Evolutionary conservation across 2,888 invertebrate genomes (phyloP), one percentile per base, ranked within the genome.

Genomic region (Hypomecis atomaria): DNA sequence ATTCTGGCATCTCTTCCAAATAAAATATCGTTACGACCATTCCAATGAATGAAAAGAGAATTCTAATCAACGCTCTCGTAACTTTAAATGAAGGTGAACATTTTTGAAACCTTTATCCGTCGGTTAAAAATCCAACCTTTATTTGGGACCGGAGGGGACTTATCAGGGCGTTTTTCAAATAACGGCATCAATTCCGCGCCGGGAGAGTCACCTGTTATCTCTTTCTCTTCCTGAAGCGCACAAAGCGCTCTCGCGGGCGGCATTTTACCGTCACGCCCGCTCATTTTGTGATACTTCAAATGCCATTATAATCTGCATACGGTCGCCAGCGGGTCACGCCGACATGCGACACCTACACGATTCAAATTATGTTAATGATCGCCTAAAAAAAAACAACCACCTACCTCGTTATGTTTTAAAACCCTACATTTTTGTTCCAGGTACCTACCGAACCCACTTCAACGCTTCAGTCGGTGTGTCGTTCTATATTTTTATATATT

Each of bases 81-180:
- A 84, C 82, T 82, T 84, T 82, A 83, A 86, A 87, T 84, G 85
- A 85, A 84, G 81, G 84, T 81, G 80, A 83, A 84, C 79, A 81
- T 84, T 87, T 84, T 85, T 82, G 78, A 80, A 81, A 83, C 83
- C 83, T 84, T 86, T 83, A 83, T 80, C 81, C 79, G 75, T 68
- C 66, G 72, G 66, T 74, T 79, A 79, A 82, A 81, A 82, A 82
- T 81, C 81, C 81, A 75, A 78, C 83, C 82, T 84, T 85, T 84
- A 85, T 86, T 87, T 79, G 79, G 76, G 78, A 78, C 82, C 79
- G 81, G 83, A 79, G 83, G 80, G 84, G 86, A 85, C 86, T 88
- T 88, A 88, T 88, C 87, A 80, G 84, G 78, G 79, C 79, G 82
- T 86, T 88, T 86, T 88, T 86, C 85, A 81, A 88, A 88, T 87